Evolutionary conservation across 2,888 invertebrate genomes (phyloP), one percentile per base, ranked within the genome.

Genomic region (Drosophila bunnanda): DNA sequence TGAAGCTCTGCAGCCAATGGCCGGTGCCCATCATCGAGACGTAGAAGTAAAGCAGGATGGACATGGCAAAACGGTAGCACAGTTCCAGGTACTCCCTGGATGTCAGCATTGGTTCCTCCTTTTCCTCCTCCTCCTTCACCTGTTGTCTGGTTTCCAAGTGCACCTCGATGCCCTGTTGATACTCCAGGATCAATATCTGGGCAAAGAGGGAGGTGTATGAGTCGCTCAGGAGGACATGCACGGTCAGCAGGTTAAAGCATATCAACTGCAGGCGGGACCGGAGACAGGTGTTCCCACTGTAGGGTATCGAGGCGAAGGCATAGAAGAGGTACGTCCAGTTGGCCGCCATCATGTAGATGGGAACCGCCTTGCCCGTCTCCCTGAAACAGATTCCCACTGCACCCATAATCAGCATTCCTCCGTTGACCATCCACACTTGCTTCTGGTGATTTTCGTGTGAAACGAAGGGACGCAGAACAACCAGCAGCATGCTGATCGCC

Each of bases 1-100:
- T 97, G 92, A 98, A 99, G 36, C 99, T 93, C 71, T 98, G 98
- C 9, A 98, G 98, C 90, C 98, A 96, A 91, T 99, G 99, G 17
- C 99, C 99, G 8, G 97, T 97, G 12, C 98, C 99, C 92, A 98
- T 98, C 92, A 98, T 98, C 20, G 97, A 96, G 77, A 97, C 91
- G 73, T 97, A 94, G 32, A 97, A 96, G 81, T 97, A 96, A 55
- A 96, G 93, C 75, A 97, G 93, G 15, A 90, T 88, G 8, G 83
- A 72, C 4, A 86, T 70, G 0, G 96, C 97, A 92, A 76, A 74
- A 38, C 83, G 83, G 59, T 82, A 90, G 30, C 78, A 71, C 10
- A 41, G 57, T 5, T 77, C 36, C 2, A 88, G 43, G 12, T 75
- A 58, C 3, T 77, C 32, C 15, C 78, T 62, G 12, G 72, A n/a